Conservation (phyloP, 2,113 vertebrate genomes). For the Brevimyrus niger region DNA sequence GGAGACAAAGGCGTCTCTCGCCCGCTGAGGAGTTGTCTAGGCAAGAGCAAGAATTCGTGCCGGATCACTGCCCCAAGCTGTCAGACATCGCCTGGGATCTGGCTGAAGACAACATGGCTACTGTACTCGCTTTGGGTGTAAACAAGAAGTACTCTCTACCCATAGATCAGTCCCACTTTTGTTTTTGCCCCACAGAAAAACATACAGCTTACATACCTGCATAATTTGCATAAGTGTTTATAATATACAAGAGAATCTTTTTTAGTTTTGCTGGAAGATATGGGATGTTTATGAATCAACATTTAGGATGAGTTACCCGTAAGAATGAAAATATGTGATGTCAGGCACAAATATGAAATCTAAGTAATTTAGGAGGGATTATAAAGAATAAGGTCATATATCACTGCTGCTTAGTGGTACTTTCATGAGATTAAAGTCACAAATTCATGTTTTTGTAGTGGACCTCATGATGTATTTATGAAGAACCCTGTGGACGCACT, state of each 20-base stretch:
- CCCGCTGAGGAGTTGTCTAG: slow-evolving; percentile 41
- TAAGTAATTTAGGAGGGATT: background rate
- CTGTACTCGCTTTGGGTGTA: slow-evolving; percentile 12
- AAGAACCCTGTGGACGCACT: background rate
- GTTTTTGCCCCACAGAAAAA: background rate
- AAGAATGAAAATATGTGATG: background rate
- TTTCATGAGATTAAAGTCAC: background rate
- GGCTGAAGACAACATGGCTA: slow-evolving; percentile 23
- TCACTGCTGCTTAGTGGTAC: background rate
- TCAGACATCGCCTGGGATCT: slow-evolving; percentile 23
- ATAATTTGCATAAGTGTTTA: background rate
- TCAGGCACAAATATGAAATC: background rate
- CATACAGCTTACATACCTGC: background rate
- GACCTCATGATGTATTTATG: background rate
- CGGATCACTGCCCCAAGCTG: slow-evolving; percentile 35
- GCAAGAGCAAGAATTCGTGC: slow-evolving; percentile 37
- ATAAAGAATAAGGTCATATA: background rate
- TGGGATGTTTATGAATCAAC: background rate
- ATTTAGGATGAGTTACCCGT: background rate
- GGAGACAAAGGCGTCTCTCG: slow-evolving; percentile 29
- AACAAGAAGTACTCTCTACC: slow-evolving; percentile 6
- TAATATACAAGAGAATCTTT: background rate
- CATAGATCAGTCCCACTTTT: background rate
- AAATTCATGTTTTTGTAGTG: background rate
- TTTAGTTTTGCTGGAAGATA: background rate